Conservation (phyloP, 1,140 invertebrate genomes). For the Goniozus legneri region DNA sequence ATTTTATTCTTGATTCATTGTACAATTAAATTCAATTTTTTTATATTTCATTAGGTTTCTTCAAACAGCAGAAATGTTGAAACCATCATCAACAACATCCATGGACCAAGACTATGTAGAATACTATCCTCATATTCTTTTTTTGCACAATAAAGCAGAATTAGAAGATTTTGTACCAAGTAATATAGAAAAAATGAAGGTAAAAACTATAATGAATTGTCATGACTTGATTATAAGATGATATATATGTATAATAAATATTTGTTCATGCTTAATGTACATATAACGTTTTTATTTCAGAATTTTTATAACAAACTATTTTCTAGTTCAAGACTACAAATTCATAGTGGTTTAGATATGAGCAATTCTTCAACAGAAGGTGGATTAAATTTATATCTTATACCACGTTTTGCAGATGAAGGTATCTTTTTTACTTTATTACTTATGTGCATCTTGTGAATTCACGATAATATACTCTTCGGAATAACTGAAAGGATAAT, state of each 20-base stretch:
- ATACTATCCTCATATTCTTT: constrained; percentile 72
- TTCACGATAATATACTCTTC: too few species aligned
- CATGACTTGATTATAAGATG: constrained; percentile 42
- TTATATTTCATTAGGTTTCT: constrained; percentile 63
- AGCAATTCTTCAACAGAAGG: constrained; percentile 53
- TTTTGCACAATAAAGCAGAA: constrained; percentile 73
- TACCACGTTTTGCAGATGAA: constrained; percentile 62
- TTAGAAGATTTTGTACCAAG: constrained; percentile 67
- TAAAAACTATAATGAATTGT: too few species aligned
- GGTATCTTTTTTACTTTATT: constrained; percentile 42
- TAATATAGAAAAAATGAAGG: constrained; percentile 66
- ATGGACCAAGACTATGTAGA: constrained; percentile 65
- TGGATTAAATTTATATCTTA: constrained; percentile 69
- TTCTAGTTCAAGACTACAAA: constrained; percentile 66
- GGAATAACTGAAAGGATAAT: too few species aligned
- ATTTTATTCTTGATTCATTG: constrained; percentile 3
- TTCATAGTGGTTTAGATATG: constrained; percentile 66
- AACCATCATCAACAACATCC: constrained; percentile 68
- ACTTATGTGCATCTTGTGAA: too few species aligned
- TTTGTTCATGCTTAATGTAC: constrained; percentile 12
- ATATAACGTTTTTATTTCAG: constrained; percentile 52
- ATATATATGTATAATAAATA: constrained; percentile 13
- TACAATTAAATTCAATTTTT: constrained; percentile 10
- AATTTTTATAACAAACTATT: constrained; percentile 64
- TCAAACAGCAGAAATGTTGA: constrained; percentile 83